A percentile compares a stretch with the other conserved stretches of the same genome.
phyloP scores from a whole-genome alignment of 2,797 vertebrate species.

The Parotocinclus haroldoi region DNA sequence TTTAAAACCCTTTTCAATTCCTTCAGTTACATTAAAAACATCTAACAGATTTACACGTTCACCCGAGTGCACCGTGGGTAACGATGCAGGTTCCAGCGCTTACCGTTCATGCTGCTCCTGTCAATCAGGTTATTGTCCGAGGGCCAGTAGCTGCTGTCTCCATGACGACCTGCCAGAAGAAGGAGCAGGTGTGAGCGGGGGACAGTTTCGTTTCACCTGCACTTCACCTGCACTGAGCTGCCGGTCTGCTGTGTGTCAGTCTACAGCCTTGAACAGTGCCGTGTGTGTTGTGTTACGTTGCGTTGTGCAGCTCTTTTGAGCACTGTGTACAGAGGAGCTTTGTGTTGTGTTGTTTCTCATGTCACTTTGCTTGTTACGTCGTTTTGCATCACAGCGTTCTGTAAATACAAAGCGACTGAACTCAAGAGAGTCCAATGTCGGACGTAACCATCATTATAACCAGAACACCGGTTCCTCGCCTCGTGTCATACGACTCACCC shows the following conservation, averaged over 20 bases:
- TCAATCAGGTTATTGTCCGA: slow-evolving; percentile 88
- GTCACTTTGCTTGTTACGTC: too few species aligned
- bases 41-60: too few species aligned
- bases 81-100: slow-evolving; percentile 34
- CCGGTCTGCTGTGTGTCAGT: not conserved
- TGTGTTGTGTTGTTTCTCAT: too few species aligned
- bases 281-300: not conserved
- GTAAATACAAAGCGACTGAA: too few species aligned
- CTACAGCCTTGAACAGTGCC: not conserved
- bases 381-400: too few species aligned
- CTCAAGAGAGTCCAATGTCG: too few species aligned
- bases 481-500: too few species aligned
- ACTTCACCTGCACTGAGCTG: not conserved
- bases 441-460: too few species aligned
- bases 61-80: slow-evolving; percentile 22
- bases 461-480: too few species aligned
- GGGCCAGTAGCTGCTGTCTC: slow-evolving; percentile 86
- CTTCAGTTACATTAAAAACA: too few species aligned
- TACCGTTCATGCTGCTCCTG: slow-evolving; percentile 90
- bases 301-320: not conserved
- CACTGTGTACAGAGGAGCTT: too few species aligned
- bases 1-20: too few species aligned
- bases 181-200: slow-evolving; percentile 28
- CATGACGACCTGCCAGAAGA: slow-evolving; percentile 79
- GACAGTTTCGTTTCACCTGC: not conserved